Evolutionary conservation across 2,113 vertebrate species (phyloP).

Genomic region (Melanostigma gelatinosum): DNA sequence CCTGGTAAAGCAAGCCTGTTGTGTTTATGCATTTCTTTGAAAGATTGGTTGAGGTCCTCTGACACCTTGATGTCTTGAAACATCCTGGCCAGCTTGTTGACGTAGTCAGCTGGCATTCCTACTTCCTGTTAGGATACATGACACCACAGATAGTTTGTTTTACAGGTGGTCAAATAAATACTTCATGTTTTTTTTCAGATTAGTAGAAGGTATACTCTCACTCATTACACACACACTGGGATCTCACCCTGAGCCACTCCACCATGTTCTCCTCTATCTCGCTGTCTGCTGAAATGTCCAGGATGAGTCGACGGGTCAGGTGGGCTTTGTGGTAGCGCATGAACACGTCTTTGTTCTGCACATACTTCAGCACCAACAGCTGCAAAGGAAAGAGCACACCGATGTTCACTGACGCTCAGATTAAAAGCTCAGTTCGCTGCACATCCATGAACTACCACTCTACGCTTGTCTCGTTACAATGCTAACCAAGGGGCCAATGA

Average conservation of each 20-base stretch:
- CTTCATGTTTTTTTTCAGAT: background rate
- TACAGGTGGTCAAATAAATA: background rate
- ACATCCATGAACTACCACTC: background rate
- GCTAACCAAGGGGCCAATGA: background rate
- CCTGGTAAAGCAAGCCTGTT: slow-evolving; percentile 98
- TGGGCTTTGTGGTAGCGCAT: slow-evolving; percentile 99
- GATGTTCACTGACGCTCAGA: background rate
- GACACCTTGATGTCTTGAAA: slow-evolving; percentile 99
- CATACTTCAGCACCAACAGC: slow-evolving; percentile 98
- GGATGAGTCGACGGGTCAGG: slow-evolving; percentile 94
- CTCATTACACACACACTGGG: too few species aligned
- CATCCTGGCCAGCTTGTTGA: slow-evolving; percentile 99
- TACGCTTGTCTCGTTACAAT: background rate
- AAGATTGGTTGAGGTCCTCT: slow-evolving; percentile 98
- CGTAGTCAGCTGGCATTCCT: slow-evolving; percentile 98
- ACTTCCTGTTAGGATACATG: slow-evolving; percentile 88
- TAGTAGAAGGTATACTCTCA: background rate
- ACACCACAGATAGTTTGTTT: background rate
- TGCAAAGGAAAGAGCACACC: slow-evolving; percentile 67
- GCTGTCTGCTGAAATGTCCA: slow-evolving; percentile 99
- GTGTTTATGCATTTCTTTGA: slow-evolving; percentile 99
- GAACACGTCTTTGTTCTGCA: slow-evolving; percentile 99
- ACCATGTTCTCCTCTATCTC: slow-evolving; percentile 99
- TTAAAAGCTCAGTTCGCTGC: background rate
- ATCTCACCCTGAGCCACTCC: slow-evolving; percentile 96